These are phyloP conservation scores for Odontothrips loti DNA, from an alignment of 2,888 invertebrate genomes.

Conservation along the genomic window DNA sequence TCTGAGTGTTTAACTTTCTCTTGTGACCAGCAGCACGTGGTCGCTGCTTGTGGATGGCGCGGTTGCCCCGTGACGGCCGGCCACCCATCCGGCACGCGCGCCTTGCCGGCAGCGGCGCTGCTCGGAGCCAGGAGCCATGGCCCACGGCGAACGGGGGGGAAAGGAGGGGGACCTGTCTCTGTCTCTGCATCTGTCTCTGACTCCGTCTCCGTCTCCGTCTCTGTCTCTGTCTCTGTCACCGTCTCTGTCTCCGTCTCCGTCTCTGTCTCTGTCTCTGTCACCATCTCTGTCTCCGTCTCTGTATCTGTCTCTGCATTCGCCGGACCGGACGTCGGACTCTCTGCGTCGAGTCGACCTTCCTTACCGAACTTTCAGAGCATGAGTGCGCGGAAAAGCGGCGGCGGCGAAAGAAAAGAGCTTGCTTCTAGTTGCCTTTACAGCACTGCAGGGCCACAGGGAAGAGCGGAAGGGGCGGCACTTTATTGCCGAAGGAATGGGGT, in stretches of 20 bases:
- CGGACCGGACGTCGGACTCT: no score
- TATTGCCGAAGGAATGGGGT: no score
- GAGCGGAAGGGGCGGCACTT: no score
- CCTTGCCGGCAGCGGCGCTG: neutral
- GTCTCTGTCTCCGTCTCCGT: no score
- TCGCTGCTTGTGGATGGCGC: neutral
- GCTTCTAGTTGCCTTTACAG: no score
- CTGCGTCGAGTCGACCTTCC: neutral
- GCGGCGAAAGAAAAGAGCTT: no score
- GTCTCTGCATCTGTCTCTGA: neutral
- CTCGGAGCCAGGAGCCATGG: neutral
- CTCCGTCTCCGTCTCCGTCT: neutral
- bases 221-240: neutral
- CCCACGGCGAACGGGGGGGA: neutral
- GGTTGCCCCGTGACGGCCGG: neutral
- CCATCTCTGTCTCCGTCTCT: no score
- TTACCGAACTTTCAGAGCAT: no score
- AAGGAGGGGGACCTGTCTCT: neutral
- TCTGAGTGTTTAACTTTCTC: neutral
- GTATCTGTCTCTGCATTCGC: neutral
- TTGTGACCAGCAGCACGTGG: neutral
- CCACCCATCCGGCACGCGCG: neutral
- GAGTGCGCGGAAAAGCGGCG: no score
- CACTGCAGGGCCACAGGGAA: no score
- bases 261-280: no score